Evolutionary conservation across 2,113 vertebrate genomes (phyloP), one percentile per base, ranked within the genome.

Genomic region (Pseudopodoces humilis): DNA sequence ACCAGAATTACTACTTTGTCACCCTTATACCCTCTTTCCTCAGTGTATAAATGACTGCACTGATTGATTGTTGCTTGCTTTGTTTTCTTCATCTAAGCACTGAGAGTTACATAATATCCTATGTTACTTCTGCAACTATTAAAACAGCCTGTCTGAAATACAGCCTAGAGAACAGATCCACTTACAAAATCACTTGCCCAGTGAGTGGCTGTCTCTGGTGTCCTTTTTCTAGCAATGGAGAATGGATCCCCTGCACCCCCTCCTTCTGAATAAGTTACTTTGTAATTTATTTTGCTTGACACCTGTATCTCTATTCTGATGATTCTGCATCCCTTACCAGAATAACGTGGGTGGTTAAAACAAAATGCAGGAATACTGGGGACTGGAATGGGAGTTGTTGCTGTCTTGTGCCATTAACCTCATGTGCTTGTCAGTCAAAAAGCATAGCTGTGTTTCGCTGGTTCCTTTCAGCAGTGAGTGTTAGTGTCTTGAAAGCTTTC

Each of bases 261-360:
- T 47, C 3, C 0, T 63, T 35, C 30, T 50, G 33, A 15, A 37
- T n/a, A 43, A 67, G 39, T 75, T 27, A 41, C 30, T 56, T 20
- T 62, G 83, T 52, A 28, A 69, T 28, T 53, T 53, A 46, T 1
- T 44, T 44, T 52, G 63, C 30, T 31, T 90, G 56, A 25, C 23
- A 17, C 27, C 13, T 58, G 46, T 55, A 35, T 27, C 59, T 79
- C 52, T 50, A 2, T 50, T 85, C 27, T 43, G 27, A 6, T 21
- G 49, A 22, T 35, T 43, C 56, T 64, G 23, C 17, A 10, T 31
- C 33, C 2, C 0, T 52, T 58, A 24, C 44, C 24, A 30, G 67
- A 43, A 31, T 0, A 3, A 37, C 0, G 0, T 14, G 19, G 20
- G 19, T 72, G 1, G 1, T 68, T 72, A 44, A 52, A 81, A 56